Evolutionary conservation across 2,113 vertebrate species (phyloP).

Genomic region (Ornithorhynchus anatinus): DNA sequence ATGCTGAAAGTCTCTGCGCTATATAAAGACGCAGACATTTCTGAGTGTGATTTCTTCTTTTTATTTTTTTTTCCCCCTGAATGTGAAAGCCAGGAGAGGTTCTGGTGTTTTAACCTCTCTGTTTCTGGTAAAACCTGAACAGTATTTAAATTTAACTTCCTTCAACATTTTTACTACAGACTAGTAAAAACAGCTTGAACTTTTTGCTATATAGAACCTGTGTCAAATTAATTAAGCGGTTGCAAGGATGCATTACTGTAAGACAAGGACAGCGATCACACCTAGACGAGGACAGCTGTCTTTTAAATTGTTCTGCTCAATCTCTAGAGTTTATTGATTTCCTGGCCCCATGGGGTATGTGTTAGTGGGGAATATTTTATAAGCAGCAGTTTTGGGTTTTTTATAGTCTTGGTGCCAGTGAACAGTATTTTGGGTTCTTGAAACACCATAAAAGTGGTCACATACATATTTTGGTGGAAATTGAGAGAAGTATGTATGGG

Average conservation of each 20-base stretch:
- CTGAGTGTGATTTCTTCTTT: no score
- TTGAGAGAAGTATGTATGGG: no score
- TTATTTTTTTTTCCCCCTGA: no score
- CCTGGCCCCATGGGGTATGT: conserved; percentile 30
- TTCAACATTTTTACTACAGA: conserved; percentile 41
- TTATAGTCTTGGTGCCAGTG: not conserved
- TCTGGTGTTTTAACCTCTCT: no score
- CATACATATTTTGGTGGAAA: no score
- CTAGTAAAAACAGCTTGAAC: conserved; percentile 20
- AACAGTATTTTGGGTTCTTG: not conserved
- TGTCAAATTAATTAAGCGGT: conserved; percentile 62
- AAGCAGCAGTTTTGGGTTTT: conserved; percentile 34
- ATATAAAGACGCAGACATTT: no score
- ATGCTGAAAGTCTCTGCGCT: no score
- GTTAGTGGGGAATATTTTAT: conserved; percentile 27
- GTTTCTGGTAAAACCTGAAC: conserved; percentile 28
- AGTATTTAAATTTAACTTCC: conserved; percentile 4
- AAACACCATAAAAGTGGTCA: conserved; percentile 10
- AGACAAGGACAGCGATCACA: conserved; percentile 26
- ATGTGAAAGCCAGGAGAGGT: no score
- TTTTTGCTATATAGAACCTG: conserved; percentile 40
- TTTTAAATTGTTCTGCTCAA: conserved; percentile 57
- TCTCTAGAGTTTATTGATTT: conserved; percentile 52
- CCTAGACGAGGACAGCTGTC: conserved; percentile 55
- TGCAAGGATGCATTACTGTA: not conserved